Conservation (phyloP, 2,888 invertebrate species). For the Alsophila aescularia region DNA sequence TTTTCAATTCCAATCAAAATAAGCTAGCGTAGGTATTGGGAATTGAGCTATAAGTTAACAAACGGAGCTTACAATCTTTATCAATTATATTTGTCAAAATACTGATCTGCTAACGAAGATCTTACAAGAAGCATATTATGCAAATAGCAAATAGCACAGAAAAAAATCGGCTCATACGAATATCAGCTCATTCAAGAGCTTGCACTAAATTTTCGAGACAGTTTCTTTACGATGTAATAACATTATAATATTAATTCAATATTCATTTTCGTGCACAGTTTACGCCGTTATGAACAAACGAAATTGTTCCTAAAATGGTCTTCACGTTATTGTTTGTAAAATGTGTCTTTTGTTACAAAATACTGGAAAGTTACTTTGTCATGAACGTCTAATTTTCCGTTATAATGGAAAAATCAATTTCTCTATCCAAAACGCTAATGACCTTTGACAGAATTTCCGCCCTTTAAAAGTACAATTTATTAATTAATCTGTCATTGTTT, state of each 20-base stretch:
- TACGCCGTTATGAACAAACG: background rate
- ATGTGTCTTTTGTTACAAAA: background rate
- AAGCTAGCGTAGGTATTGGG: no score
- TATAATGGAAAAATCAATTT: slow-evolving; percentile 6
- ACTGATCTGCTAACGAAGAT: no score
- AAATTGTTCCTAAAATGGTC: background rate
- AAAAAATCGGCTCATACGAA: no score
- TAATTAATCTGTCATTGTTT: slow-evolving; percentile 14
- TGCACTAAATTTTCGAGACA: no score
- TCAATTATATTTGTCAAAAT: no score
- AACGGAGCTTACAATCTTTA: no score
- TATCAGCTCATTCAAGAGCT: no score
- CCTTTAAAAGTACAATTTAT: slow-evolving; percentile 13
- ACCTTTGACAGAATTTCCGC: slow-evolving; percentile 13
- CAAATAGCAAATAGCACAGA: no score
- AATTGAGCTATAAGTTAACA: no score
- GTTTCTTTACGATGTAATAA: no score
- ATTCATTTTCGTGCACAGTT: background rate
- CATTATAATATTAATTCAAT: background rate
- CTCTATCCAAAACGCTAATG: slow-evolving; percentile 12
- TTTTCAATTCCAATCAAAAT: no score
- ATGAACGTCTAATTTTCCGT: slow-evolving; percentile 4
- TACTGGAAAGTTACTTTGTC: background rate
- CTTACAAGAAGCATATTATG: no score
- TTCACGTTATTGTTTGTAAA: background rate